phyloP scores from a whole-genome alignment of 2,888 invertebrate species.

The Apoda limacodes region DNA sequence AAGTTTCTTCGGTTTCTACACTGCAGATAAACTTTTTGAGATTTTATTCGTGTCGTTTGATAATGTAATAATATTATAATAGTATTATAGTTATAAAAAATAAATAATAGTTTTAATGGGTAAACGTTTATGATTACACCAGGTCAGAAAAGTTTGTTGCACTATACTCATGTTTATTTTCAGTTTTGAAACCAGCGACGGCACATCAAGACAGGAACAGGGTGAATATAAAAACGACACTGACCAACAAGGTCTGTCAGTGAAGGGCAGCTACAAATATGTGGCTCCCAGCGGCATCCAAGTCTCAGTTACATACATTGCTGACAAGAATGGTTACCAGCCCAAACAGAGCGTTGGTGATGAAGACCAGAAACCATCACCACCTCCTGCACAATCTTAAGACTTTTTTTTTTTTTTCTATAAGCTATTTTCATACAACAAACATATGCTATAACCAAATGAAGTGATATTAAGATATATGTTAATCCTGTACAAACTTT shows the following conservation, averaged over 20 bases:
- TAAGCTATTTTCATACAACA: background rate
- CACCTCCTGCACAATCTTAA: conserved; percentile 1
- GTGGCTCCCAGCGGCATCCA: conserved; percentile 73
- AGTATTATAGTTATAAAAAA: background rate
- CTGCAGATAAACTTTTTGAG: no score
- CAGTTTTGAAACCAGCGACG: conserved; percentile 76
- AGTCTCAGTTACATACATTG: conserved; percentile 71
- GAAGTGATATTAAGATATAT: background rate
- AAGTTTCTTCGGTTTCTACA: no score
- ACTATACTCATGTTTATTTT: conserved; percentile 11
- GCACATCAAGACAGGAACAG: conserved; percentile 73
- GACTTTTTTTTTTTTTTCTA: conserved; percentile 2
- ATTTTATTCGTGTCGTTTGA: background rate
- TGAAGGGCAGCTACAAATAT: conserved; percentile 74
- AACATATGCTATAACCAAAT: background rate
- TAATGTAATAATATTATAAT: background rate
- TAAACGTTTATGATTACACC: background rate
- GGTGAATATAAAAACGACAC: conserved; percentile 74
- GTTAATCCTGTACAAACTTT: no score
- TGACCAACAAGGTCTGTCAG: conserved; percentile 73
- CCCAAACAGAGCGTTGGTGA: conserved; percentile 42
- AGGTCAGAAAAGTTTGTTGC: background rate
- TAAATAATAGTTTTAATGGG: background rate
- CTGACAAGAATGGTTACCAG: conserved; percentile 74
- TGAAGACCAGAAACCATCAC: conserved; percentile 18